Percentiles rank a stretch among this genome's conserved stretches.
Evolutionary conservation across 2,888 invertebrate species (phyloP).

Genomic region (Halictus quadricinctus): DNA sequence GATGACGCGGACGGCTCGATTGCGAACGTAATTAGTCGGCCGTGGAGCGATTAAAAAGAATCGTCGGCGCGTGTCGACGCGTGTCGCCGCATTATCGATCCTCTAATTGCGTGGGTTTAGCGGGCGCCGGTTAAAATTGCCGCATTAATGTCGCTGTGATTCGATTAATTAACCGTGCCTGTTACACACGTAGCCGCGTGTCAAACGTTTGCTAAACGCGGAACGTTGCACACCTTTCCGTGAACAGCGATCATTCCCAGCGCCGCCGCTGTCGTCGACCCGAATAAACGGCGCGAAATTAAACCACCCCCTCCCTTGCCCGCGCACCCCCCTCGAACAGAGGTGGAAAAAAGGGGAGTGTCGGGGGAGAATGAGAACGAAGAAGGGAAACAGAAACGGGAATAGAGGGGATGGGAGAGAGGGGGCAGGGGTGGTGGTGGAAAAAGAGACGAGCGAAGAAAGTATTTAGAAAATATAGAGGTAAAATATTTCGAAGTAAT

Average conservation of each 20-base stretch:
- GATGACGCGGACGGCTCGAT: not conserved
- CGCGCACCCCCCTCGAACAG: not conserved
- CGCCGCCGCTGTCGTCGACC: not conserved
- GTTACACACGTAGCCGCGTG: slow-evolving; percentile 32
- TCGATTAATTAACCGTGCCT: slow-evolving; percentile 56
- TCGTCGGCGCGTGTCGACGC: slow-evolving; percentile 39
- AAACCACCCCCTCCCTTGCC: not conserved
- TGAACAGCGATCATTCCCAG: slow-evolving; percentile 7
- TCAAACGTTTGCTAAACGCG: slow-evolving; percentile 35
- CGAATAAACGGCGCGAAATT: slow-evolving; percentile 7
- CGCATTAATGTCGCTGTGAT: slow-evolving; percentile 50
- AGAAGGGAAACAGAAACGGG: not conserved
- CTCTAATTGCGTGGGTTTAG: slow-evolving; percentile 26
- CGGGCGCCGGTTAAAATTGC: slow-evolving; percentile 33
- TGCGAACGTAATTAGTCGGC: slow-evolving; percentile 1
- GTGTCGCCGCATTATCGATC: slow-evolving; percentile 42
- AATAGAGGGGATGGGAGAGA: not conserved
- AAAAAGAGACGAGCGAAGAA: not conserved
- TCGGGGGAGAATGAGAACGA: not conserved
- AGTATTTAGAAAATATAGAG: slow-evolving; percentile 46
- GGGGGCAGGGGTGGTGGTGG: not conserved
- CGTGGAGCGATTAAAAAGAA: slow-evolving; percentile 34
- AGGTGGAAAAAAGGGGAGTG: not conserved
- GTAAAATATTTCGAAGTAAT: slow-evolving; percentile 59
- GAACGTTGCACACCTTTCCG: slow-evolving; percentile 7